These are phyloP conservation scores for Clitarchus hookeri DNA, from an alignment of 2,888 invertebrate genomes.

Conservation along the genomic window DNA sequence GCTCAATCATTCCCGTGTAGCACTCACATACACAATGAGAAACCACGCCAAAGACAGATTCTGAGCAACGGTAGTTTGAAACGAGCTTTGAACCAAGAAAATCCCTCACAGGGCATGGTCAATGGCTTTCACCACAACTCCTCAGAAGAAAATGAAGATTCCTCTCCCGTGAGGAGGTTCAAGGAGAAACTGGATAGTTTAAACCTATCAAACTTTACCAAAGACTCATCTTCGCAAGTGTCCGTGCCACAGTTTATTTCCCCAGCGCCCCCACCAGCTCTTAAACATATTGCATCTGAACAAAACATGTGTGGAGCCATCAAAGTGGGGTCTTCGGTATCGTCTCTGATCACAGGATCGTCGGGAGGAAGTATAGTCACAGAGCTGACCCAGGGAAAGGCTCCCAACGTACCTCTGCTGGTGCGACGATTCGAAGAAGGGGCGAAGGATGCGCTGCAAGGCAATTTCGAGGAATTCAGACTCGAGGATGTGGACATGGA, in stretches of 20 bases:
- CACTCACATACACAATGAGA: slow-evolving; percentile 22
- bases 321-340: slow-evolving; percentile 42
- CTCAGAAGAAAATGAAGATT: slow-evolving; percentile 26
- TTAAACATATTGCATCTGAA: neutral
- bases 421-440: slow-evolving; percentile 58
- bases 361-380: slow-evolving; percentile 40
- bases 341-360: slow-evolving; percentile 42
- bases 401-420: slow-evolving; percentile 46
- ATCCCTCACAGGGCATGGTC: neutral
- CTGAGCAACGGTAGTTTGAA: slow-evolving; percentile 41
- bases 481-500: slow-evolving; percentile 71
- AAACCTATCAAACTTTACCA: slow-evolving; percentile 24
- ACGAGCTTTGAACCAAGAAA: slow-evolving; percentile 32
- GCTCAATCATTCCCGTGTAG: neutral
- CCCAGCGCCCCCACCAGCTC: neutral
- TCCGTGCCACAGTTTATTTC: neutral
- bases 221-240: neutral
- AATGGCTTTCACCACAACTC: slow-evolving; percentile 28
- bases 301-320: slow-evolving; percentile 33
- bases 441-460: slow-evolving; percentile 70
- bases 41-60: slow-evolving; percentile 39
- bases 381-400: slow-evolving; percentile 38
- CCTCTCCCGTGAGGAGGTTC: slow-evolving; percentile 28
- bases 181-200: slow-evolving; percentile 37
- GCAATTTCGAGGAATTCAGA: slow-evolving; percentile 80